Evolutionary conservation across 2,797 vertebrate species (phyloP).

Genomic region (Pantherophis alleghaniensis): DNA sequence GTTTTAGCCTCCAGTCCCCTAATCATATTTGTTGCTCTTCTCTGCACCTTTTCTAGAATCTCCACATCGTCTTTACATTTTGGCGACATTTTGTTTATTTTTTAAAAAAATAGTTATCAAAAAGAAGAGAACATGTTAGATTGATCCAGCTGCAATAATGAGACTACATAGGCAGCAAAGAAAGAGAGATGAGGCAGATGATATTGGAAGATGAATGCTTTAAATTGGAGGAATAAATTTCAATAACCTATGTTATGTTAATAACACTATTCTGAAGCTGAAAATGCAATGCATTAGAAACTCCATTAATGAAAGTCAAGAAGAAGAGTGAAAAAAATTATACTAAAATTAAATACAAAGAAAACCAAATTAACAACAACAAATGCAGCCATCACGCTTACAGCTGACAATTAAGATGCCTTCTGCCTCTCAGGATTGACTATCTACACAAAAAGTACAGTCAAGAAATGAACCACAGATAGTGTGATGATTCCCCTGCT

Average conservation of each 20-base stretch:
- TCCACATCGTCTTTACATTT: no score
- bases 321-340: neutral
- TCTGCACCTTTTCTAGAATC: no score
- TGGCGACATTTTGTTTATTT: neutral
- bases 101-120: neutral
- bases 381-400: neutral
- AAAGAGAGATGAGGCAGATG: constrained; percentile 8
- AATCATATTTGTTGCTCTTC: no score
- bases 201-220: constrained; percentile 5
- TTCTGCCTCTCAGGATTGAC: neutral
- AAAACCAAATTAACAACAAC: neutral
- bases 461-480: neutral
- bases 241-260: neutral
- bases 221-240: neutral
- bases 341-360: neutral
- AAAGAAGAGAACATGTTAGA: neutral
- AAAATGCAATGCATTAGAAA: neutral
- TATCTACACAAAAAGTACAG: neutral
- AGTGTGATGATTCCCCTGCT: no score
- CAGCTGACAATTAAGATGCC: neutral
- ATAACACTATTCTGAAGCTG: neutral
- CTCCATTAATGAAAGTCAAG: neutral
- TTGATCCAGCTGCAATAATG: neutral
- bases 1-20: no score
- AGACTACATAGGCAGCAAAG: neutral